Percentiles rank a stretch among this genome's conserved stretches.
These are phyloP conservation scores for Zoanthus solanderi DNA, from an alignment of 92 coral and sea anemone species.

Conservation along the genomic window DNA sequence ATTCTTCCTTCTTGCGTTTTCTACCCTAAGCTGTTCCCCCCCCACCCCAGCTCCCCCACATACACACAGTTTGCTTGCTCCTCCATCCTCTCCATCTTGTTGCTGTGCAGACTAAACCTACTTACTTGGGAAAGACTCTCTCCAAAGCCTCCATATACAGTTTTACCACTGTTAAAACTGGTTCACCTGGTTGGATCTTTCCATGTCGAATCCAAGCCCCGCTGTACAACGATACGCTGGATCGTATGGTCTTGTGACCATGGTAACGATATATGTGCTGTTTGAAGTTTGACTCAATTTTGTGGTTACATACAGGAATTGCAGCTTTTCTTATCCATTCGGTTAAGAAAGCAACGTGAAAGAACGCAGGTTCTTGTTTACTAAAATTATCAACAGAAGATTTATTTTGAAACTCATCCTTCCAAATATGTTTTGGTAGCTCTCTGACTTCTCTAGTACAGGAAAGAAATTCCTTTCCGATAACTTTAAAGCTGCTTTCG, in stretches of 20 bases:
- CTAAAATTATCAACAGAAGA: background rate
- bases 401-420: background rate
- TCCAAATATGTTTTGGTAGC: conserved; percentile 23
- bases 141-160: conserved; percentile 73
- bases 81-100: too few relatives aligned
- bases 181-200: background rate
- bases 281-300: conserved; percentile 36
- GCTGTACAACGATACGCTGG: conserved; percentile 9
- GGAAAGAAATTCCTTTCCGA: conserved; percentile 60
- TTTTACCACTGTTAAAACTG: conserved; percentile 48
- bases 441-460: background rate
- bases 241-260: conserved; percentile 42
- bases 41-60: too few relatives aligned
- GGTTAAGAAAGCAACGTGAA: conserved; percentile 72
- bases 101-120: background rate
- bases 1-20: too few relatives aligned
- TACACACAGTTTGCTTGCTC: too few relatives aligned
- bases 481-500: conserved; percentile 48
- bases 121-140: conserved; percentile 73
- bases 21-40: too few relatives aligned
- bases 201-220: conserved; percentile 30
- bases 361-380: conserved; percentile 31
- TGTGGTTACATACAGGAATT: conserved; percentile 59
- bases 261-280: conserved; percentile 47
- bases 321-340: conserved; percentile 65